Evolutionary conservation across 2,888 invertebrate species (phyloP).

Genomic region (Chymomyza fuscimana): DNA sequence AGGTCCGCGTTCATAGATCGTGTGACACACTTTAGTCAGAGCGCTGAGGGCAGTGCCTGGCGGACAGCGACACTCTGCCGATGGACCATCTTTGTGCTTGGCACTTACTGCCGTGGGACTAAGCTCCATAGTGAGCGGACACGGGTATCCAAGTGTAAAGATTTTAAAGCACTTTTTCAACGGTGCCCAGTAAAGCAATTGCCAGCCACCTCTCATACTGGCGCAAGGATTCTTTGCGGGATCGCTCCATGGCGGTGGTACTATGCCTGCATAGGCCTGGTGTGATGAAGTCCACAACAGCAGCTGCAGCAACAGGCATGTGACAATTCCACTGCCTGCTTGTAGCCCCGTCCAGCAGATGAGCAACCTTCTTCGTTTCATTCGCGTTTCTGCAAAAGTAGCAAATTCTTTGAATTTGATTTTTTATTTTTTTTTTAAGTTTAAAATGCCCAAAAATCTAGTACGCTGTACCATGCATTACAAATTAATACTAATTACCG

Average conservation of each 20-base stretch:
- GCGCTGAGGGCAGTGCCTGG: constrained; percentile 88
- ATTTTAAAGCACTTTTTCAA: constrained; percentile 93
- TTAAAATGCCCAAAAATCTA: too few relatives aligned
- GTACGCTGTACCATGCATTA: too few relatives aligned
- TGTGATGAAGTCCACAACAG: constrained; percentile 34
- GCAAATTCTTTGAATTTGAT: too few relatives aligned
- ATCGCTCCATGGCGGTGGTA: constrained; percentile 93
- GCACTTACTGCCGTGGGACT: constrained; percentile 82
- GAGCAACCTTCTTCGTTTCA: constrained; percentile 72
- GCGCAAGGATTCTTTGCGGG: constrained; percentile 91
- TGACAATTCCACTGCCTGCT: constrained; percentile 58
- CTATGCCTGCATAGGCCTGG: constrained; percentile 80
- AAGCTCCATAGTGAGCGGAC: constrained; percentile 91
- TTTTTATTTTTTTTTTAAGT: too few relatives aligned
- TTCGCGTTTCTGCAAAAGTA: constrained; percentile 26
- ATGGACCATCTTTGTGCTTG: constrained; percentile 80
- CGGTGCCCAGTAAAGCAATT: constrained; percentile 90
- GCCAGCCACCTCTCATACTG: constrained; percentile 89
- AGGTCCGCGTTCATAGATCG: constrained; percentile 87
- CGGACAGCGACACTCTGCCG: constrained; percentile 91
- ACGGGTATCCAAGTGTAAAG: constrained; percentile 90
- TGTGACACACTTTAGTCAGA: constrained; percentile 86
- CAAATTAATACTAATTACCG: too few relatives aligned
- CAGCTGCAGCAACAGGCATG: constrained; percentile 57
- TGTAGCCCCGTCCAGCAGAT: constrained; percentile 69